Base-by-base conservation (phyloP, 2,113 vertebrate species). In the Parotia lawesii region DNA sequence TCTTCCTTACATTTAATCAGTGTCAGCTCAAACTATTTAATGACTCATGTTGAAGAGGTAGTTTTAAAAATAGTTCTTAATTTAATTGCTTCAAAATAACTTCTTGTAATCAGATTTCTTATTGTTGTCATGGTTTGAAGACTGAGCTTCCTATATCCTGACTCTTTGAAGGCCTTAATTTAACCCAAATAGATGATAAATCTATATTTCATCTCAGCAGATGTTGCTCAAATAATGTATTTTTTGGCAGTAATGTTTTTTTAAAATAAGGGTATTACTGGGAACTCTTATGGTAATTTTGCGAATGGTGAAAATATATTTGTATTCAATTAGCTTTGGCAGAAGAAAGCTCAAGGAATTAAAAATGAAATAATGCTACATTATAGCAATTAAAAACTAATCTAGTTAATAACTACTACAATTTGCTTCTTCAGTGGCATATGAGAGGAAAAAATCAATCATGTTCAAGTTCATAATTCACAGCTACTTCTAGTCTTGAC, bases 281-380 rank as follows among this genome's bases (percentile, higher is more conserved):
- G 40, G 42, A 91, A 61, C 8, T 24, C 51, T 60, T 80, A 80
- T 71, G 45, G 57, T 50, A 66, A 61, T 70, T 85, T 94, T 91
- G 40, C 2, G 11, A 85, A 94, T 76, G 57, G 42, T 50, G 22
- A 76, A 94, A 91, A 88, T 75, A 84, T 85, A 80, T 79, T 71
- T 85, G 51, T 80, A 71, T 85, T 91, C 74, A 80, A 76, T 61
- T 29, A 61, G 57, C 28, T 85, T 81, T 81, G 64, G 37, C 70
- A 85, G 75, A 92, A 81, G 38, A 85, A 85, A 89, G 11, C 25
- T 81, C 42, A 72, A 85, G n/a, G 70, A 92, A 89, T 92, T 85
- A 76, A 67, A 89, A 92, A 81, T 72, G 6, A 81, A 48, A 85
- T 71, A 84, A 91, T 80, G 33, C 29, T 90, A 70, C 72, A 83